phyloP scores from a whole-genome alignment of 2,888 invertebrate genomes.

The Ephialtes manifestator region DNA sequence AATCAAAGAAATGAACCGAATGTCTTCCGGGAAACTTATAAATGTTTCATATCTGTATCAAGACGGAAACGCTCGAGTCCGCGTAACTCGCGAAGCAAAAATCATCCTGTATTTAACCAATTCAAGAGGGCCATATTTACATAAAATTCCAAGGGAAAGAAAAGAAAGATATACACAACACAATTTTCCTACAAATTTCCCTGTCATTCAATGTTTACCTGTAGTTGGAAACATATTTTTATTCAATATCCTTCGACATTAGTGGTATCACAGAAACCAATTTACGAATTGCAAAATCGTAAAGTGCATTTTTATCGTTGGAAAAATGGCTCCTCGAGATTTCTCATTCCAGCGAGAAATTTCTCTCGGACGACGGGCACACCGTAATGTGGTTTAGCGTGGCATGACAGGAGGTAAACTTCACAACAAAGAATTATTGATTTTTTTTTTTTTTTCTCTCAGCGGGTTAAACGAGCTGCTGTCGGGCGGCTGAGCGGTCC shows the following conservation, averaged over 20 bases:
- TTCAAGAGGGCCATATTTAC: conserved; percentile 26
- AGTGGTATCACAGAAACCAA: no score
- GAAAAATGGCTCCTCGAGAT: conserved; percentile 21
- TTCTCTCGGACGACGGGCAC: conserved; percentile 43
- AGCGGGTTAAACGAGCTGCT: conserved; percentile 83
- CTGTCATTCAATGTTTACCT: background rate
- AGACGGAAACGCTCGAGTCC: conserved; percentile 61
- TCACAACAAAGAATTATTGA: conserved; percentile 85
- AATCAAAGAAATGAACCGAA: no score
- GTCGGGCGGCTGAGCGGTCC: conserved; percentile 83
- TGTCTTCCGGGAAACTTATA: no score
- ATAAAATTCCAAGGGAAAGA: conserved; percentile 24
- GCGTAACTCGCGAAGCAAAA: conserved; percentile 53
- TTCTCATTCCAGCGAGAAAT: background rate
- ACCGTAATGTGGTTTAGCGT: conserved; percentile 81
- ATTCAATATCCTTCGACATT: background rate
- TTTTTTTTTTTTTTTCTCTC: conserved; percentile 81
- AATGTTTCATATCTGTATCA: conserved; percentile 65
- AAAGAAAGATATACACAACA: conserved; percentile 4
- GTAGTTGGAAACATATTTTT: background rate
- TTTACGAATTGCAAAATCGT: background rate
- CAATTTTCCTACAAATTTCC: background rate
- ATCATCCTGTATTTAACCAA: conserved; percentile 50
- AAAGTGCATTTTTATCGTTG: background rate
- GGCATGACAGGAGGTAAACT: conserved; percentile 84